These are phyloP conservation scores for Drosophila simulans DNA, from an alignment of 1,140 invertebrate genomes.

Conservation along the genomic window DNA sequence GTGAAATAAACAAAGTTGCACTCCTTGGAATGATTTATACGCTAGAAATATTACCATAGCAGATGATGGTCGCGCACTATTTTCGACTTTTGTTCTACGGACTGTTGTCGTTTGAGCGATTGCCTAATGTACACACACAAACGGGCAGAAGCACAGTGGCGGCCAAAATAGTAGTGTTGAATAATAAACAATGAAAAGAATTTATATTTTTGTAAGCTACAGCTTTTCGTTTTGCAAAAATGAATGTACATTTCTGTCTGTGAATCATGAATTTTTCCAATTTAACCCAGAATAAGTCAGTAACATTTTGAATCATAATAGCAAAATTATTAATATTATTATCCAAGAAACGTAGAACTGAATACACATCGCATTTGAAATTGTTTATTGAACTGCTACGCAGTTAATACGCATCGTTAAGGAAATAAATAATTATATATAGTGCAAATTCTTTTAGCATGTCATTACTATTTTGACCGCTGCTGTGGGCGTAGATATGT, in stretches of 20 bases:
- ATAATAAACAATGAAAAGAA: not conserved
- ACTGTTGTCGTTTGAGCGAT: conserved; percentile 57
- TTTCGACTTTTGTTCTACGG: conserved; percentile 54
- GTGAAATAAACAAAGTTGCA: conserved; percentile 30
- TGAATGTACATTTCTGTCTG: too few species aligned
- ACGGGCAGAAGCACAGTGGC: conserved; percentile 5
- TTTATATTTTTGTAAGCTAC: not conserved
- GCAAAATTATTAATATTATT: too few species aligned
- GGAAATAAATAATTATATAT: too few species aligned
- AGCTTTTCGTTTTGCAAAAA: not conserved
- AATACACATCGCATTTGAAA: too few species aligned
- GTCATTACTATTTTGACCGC: not conserved
- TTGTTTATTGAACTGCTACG: too few species aligned
- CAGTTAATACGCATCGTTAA: too few species aligned
- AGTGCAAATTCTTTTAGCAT: too few species aligned
- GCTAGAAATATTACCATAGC: conserved; percentile 38
- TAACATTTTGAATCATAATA: too few species aligned
- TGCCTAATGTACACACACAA: conserved; percentile 34
- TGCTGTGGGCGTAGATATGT: conserved; percentile 5
- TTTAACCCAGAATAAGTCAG: too few species aligned
- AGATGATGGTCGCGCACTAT: conserved; percentile 46
- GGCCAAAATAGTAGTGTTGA: conserved; percentile 4
- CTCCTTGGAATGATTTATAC: conserved; percentile 47
- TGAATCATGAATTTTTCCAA: too few species aligned
- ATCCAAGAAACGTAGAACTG: too few species aligned